These are phyloP conservation scores for Oenanthe oenanthe DNA, from an alignment of 2,113 vertebrate species.

Conservation along the genomic window DNA sequence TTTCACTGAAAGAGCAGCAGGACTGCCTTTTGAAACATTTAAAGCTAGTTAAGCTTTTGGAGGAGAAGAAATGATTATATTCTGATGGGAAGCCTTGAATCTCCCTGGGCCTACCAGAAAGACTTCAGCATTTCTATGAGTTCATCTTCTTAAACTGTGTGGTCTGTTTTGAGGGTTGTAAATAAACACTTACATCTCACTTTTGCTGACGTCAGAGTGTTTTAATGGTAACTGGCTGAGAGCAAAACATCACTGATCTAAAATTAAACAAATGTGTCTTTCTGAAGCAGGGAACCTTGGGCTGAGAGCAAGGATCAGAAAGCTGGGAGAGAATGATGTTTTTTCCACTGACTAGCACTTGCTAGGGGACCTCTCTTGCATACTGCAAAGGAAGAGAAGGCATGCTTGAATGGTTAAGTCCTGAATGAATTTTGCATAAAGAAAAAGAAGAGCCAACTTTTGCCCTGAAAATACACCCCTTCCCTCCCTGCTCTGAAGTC, in stretches of 20 bases:
- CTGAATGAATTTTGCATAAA: slow-evolving; percentile 39
- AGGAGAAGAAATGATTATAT: background rate
- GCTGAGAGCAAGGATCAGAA: background rate
- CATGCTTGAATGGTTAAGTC: slow-evolving; percentile 3
- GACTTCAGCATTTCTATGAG: background rate
- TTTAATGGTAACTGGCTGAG: background rate
- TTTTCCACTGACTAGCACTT: background rate
- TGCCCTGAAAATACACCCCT: background rate
- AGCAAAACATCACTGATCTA: background rate
- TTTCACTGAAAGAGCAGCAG: slow-evolving; percentile 19
- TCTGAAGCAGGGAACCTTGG: background rate
- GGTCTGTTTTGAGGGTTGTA: background rate
- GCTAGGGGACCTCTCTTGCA: background rate
- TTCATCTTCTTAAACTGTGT: background rate
- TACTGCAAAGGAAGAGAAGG: background rate
- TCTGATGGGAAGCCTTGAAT: slow-evolving; percentile 29
- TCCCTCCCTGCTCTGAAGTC: background rate
- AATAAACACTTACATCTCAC: slow-evolving; percentile 10
- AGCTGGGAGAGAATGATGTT: background rate
- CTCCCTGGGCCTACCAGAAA: background rate
- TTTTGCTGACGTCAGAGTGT: background rate
- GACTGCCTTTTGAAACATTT: slow-evolving; percentile 52
- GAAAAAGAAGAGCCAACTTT: background rate
- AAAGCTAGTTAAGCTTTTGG: slow-evolving; percentile 27
- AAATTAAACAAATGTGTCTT: background rate